phyloP scores from a whole-genome alignment of 2,888 invertebrate genomes.

The Pollenia angustigena region DNA sequence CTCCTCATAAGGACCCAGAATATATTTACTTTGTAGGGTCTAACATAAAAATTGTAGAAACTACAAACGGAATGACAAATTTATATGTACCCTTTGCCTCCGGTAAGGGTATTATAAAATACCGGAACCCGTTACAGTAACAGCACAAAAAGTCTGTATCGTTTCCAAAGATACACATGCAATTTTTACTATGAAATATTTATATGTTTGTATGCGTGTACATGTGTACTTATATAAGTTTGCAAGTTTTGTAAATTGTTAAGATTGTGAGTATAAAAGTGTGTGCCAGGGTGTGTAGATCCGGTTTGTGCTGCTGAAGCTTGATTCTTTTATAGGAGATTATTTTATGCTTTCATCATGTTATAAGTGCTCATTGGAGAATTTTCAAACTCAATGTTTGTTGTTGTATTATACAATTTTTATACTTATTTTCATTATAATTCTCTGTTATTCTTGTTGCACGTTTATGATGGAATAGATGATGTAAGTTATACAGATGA shows the following conservation, averaged over 20 bases:
- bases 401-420: constrained; percentile 26
- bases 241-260: no score
- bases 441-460: constrained; percentile 1
- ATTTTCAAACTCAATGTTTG: constrained; percentile 18
- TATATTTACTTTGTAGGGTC: no score
- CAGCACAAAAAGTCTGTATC: neutral
- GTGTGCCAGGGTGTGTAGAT: neutral
- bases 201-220: neutral
- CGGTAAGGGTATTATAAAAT: neutral
- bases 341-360: constrained; percentile 67
- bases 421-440: constrained; percentile 9
- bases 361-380: constrained; percentile 62
- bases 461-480: constrained; percentile 53
- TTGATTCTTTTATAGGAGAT: constrained; percentile 46
- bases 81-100: no score
- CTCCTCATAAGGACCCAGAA: no score
- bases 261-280: neutral
- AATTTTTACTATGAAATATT: neutral
- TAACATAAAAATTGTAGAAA: no score
- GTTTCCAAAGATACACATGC: neutral
- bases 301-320: neutral
- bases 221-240: neutral
- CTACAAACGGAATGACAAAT: no score
- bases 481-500: constrained; percentile 52
- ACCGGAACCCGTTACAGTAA: neutral